A percentile compares a stretch with the other conserved stretches of the same genome.
phyloP scores from a whole-genome alignment of 35 echinoderm and acorn worm species.

The Holothuria glaberrima region DNA sequence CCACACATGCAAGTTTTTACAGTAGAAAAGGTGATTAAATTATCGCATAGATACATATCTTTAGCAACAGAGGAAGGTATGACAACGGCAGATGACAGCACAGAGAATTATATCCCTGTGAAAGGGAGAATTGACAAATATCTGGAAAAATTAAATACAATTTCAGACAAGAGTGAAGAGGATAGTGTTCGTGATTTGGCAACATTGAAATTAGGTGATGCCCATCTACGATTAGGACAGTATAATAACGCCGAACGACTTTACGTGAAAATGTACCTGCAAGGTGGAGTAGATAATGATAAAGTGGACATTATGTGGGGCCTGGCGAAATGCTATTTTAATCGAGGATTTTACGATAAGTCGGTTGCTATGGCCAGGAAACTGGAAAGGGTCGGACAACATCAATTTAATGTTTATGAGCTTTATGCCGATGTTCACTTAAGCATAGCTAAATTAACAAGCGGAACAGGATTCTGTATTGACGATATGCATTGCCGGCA shows the following conservation, averaged over 20 bases:
- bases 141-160: background rate
- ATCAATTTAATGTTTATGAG: background rate
- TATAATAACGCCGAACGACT: background rate
- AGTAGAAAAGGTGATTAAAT: background rate
- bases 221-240: background rate
- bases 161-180: background rate
- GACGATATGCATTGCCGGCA: no score
- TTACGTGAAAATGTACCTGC: background rate
- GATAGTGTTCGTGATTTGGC: background rate
- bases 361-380: background rate
- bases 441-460: background rate
- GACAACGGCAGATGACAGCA: background rate
- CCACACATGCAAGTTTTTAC: background rate
- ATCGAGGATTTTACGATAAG: background rate
- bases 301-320: background rate
- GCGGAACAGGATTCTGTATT: background rate
- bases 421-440: background rate
- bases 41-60: background rate
- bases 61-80: background rate
- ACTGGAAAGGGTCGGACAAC: background rate
- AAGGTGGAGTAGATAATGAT: background rate
- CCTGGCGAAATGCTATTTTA: background rate
- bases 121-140: background rate
- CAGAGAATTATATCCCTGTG: background rate
- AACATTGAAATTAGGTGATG: slow-evolving; percentile 2